phyloP scores from a whole-genome alignment of 2,888 invertebrate species.

The Hydropsyche betteni region DNA sequence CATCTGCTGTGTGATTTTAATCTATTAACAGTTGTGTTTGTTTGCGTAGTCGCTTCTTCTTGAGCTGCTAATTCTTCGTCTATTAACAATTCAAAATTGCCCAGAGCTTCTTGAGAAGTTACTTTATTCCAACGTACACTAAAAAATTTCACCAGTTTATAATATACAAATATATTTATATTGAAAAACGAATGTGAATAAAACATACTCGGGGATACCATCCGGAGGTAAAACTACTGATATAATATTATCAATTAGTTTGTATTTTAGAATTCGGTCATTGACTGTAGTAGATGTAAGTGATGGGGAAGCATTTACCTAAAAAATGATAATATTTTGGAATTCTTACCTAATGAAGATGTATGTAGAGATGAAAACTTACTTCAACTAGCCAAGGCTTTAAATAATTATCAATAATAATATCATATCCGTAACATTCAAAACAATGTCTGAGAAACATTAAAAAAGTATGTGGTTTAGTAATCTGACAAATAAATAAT shows the following conservation, averaged over 20 bases:
- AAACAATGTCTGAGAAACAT: constrained; percentile 76
- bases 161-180: neutral
- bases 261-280: constrained; percentile 92
- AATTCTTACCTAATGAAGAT: neutral
- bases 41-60: constrained; percentile 61
- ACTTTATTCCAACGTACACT: constrained; percentile 88
- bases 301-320: constrained; percentile 94
- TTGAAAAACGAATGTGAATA: neutral
- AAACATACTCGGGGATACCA: constrained; percentile 82
- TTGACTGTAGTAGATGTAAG: constrained; percentile 93
- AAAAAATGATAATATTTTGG: constrained; percentile 56
- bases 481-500: neutral
- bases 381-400: constrained; percentile 95
- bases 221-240: constrained; percentile 89
- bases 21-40: constrained; percentile 39
- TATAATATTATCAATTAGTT: constrained; percentile 91
- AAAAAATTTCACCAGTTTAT: neutral
- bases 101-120: constrained; percentile 77
- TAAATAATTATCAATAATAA: constrained; percentile 92
- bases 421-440: constrained; percentile 96
- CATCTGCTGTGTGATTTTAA: constrained; percentile 50
- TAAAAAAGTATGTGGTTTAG: neutral
- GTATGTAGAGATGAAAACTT: constrained; percentile 40
- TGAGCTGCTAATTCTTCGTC: constrained; percentile 83
- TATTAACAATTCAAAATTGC: constrained; percentile 84